Base-by-base conservation (phyloP, 2,113 vertebrate species). In the Ptilorrhoa leucosticta region DNA sequence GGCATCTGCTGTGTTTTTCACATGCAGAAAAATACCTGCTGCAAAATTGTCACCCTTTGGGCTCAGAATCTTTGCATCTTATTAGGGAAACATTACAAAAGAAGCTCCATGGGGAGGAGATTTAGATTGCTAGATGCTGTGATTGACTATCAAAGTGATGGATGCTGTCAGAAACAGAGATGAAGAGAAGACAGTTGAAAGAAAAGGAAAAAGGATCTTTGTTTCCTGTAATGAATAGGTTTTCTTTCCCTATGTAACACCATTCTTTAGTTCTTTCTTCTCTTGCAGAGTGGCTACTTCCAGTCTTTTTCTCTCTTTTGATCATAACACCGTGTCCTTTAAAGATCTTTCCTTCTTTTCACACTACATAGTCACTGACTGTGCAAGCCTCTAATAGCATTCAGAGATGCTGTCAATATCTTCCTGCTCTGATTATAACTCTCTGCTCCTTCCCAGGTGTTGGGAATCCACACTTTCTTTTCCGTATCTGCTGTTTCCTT, bases 161-260 rank as follows among this genome's bases (percentile, higher is more conserved):
- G 91, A 79, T 94, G 93, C 93, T 96, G 96, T 95, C 96, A 96
- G 65, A 94, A 93, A 79, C 37, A 58, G 23, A 82, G 71, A 75
- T 86, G 93, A 93, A 81, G 82, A 94, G 87, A 95, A 93, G 94
- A 90, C 84, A 94, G 66, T 77, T 96, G 45, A 95, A 96, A 96
- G 92, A 94, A 92, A 93, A 77, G 48, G 76, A 64, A 75, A 96
- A 94, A 83, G 44, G 72, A 68, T 81, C 92, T 94, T 94, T 97
- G 87, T 95, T 95, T 96, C 79, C 60, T 78, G 5, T 90, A 83
- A 94, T 93, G 93, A 95, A 95, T 90, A 81, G 82, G 80, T 93
- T 95, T 87, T 89, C 28, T 93, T 88, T 86, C 30, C 33, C 42
- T 57, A 0, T 47, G 10, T 31, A 76, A 39, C 53, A 47, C 31